Base-by-base conservation (phyloP, 2,888 invertebrate species). In the Himalopsyche tibetana region DNA sequence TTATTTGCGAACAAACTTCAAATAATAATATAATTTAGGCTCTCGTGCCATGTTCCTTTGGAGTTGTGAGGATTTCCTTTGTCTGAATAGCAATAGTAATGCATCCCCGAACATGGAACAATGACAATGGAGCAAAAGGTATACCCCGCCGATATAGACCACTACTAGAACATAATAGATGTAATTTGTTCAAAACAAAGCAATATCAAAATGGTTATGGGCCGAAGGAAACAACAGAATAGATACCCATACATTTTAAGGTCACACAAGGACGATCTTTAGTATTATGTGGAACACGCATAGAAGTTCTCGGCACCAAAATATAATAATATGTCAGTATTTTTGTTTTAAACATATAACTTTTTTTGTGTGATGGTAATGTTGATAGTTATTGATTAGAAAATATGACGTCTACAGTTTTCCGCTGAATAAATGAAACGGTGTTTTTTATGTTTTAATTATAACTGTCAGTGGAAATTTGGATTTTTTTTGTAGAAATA, bases 161-260 rank as follows among this genome's bases (percentile, higher is more conserved):
- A 63, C 63, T 15, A 19, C 28, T 63, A 6, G 63, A 63, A 19
- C 63, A 63, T 63, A 63, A 63, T 63, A 63, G 63, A 63, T 63
- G 63, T 63, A 63, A 63, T 63, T 63, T 63, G 63, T 63, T 19
- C 63, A 19, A 63, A 63, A 63, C 63, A 63, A 63, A 63, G 63
- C 63, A n/a, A 63, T 63, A 63, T 63, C 28, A 63, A 63, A 63
- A 63, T 63, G 19, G 63, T n/a, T 63, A 63, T 63, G 63, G 63
- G 6, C 9, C 63, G 63, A 63, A 63, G 63, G 19, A 63, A 63
- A 63, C 63, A 63, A 63, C 63, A 63, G 28, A n/a, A 6, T 63
- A 63, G 63, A 28, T 63, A 63, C 63, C 28, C 63, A 63, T 15
- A 19, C 63, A 63, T 19, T n/a, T 19, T 19, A 19, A 63, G 63